phyloP scores from a whole-genome alignment of 2,113 vertebrate species.

The Mixornis gularis region DNA sequence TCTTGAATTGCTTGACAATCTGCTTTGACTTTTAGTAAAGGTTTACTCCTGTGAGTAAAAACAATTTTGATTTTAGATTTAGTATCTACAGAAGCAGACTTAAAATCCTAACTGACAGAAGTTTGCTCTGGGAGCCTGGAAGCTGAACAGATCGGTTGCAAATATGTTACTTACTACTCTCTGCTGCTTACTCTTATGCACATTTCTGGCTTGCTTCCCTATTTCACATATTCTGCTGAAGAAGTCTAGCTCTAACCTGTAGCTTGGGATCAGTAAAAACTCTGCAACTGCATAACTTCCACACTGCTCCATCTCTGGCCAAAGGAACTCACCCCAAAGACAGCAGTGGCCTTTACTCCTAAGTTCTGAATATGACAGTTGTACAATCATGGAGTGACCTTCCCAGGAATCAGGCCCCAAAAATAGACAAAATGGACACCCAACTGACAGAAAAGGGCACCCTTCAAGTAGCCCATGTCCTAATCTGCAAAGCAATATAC shows the following conservation, averaged over 20 bases:
- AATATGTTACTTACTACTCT: not conserved
- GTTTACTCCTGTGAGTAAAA: not conserved
- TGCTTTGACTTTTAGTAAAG: not conserved
- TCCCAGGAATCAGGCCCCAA: not conserved
- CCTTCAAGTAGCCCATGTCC: not conserved
- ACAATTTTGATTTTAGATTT: not conserved
- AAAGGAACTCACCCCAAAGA: not conserved
- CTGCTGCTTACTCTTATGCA: fast-evolving
- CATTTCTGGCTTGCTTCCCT: not conserved
- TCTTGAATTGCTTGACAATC: not conserved
- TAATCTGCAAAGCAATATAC: conserved; percentile 40
- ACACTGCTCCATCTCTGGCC: not conserved
- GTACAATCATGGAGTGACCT: not conserved
- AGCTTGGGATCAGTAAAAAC: not conserved
- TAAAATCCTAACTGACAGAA: not conserved
- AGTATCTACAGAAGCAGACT: not conserved
- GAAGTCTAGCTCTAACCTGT: not conserved
- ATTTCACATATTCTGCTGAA: not conserved
- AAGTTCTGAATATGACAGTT: not conserved
- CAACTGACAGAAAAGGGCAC: conserved; percentile 15
- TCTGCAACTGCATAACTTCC: not conserved
- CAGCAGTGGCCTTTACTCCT: not conserved
- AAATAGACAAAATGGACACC: not conserved
- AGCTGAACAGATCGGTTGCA: not conserved
- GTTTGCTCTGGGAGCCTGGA: not conserved